Evolutionary conservation across 2,797 vertebrate species (phyloP).

Genomic region (Gadopsis marmoratus): DNA sequence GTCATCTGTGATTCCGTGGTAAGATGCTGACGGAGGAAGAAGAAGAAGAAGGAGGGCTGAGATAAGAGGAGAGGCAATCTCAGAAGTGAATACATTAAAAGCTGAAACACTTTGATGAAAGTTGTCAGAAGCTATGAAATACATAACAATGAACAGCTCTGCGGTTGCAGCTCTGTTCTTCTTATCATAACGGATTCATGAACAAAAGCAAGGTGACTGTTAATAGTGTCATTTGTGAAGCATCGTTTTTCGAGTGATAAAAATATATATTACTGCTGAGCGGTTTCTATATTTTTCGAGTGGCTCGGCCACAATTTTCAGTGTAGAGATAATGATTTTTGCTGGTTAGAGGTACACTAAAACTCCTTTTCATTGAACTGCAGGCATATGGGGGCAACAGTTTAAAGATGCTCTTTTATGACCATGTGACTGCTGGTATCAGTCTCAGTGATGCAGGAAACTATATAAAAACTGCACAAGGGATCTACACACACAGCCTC

Average conservation of each 20-base stretch:
- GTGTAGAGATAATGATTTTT: not conserved
- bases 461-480: not conserved
- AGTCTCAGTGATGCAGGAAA: conserved; percentile 24
- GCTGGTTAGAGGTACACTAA: not conserved
- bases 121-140: conserved; percentile 64
- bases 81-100: conserved; percentile 68
- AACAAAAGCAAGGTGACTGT: conserved; percentile 48
- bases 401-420: conserved; percentile 8
- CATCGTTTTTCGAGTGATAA: conserved; percentile 21
- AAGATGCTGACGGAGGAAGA: conserved; percentile 53
- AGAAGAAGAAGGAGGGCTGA: conserved; percentile 50
- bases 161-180: conserved; percentile 41
- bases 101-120: conserved; percentile 65
- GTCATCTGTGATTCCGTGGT: conserved; percentile 66
- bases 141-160: conserved; percentile 55
- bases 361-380: not conserved
- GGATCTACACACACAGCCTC: not conserved
- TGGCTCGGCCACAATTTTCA: not conserved
- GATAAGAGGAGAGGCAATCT: conserved; percentile 69
- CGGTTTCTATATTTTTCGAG: conserved; percentile 20
- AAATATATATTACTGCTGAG: conserved; percentile 11
- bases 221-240: conserved; percentile 31
- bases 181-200: conserved; percentile 43
- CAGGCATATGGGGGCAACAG: not conserved
- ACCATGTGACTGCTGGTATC: conserved; percentile 12